phyloP scores from a whole-genome alignment of 2,888 invertebrate genomes.

The Pachydiplax longipennis region DNA sequence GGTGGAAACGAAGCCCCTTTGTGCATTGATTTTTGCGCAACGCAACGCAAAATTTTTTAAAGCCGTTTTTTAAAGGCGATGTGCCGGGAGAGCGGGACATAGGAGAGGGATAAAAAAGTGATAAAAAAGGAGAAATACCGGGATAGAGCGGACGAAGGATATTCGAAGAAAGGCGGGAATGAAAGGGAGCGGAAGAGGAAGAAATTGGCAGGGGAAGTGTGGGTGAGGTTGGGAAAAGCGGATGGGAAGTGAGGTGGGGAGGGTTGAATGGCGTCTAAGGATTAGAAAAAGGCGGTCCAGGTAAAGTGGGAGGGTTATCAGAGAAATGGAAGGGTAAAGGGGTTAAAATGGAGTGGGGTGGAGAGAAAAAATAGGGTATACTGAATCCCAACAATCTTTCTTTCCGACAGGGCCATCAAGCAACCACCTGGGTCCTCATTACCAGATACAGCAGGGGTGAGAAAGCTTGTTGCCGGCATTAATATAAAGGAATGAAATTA shows the following conservation, averaged over 20 bases:
- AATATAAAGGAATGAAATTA: neutral
- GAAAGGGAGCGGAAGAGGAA: neutral
- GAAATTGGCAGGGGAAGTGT: neutral
- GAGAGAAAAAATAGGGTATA: neutral
- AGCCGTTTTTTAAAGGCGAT: no score
- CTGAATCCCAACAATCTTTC: neutral
- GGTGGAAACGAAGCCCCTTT: no score
- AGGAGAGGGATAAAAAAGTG: neutral
- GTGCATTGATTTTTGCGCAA: no score
- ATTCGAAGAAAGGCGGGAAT: neutral
- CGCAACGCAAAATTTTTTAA: no score
- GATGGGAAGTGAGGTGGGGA: neutral
- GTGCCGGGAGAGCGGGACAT: neutral
- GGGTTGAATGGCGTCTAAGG: neutral
- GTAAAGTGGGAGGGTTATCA: neutral
- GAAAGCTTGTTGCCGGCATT: neutral
- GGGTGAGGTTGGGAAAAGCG: neutral
- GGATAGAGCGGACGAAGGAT: neutral
- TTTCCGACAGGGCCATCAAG: neutral
- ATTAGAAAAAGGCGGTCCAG: conserved; percentile 1
- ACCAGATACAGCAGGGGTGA: neutral
- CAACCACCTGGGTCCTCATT: neutral
- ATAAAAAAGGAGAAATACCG: neutral
- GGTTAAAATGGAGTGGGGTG: neutral
- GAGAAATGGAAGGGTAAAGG: neutral